Base-by-base conservation (phyloP, 2,797 vertebrate species). In the Okamejei kenojei region DNA sequence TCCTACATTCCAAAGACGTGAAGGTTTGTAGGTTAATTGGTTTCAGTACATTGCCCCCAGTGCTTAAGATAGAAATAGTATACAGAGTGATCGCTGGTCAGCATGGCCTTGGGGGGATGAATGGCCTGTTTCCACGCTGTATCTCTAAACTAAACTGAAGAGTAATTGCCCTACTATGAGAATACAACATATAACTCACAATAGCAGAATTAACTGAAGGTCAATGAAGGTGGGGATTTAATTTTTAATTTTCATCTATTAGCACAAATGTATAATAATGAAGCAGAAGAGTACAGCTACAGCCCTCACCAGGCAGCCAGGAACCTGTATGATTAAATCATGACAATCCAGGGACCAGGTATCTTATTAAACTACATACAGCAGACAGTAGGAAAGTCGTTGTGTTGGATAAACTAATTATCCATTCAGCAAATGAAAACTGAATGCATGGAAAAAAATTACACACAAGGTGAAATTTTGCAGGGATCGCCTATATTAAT, bases 401-500 rank as follows among this genome's bases (percentile, higher is more conserved):
- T 19, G 38, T 65, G 77, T 19, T 32, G 23, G 7, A 65, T 32
- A 54, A 93, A n/a, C 82, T 32, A 54, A 93, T 91, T 54, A 91
- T 54, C n/a, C 32, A 93, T 82, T 65, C 38, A 73, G 35, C 90
- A 91, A 54, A 45, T 54, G 23, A 91, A 91, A 88, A 88, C 19
- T 88, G 65, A 88, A 61, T 88, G 61, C 19, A 65, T 2, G 65
- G 21, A 26, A 68, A 63, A 19, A 86, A 26, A 86, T 32, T 65
- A 65, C 29, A 63, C 17, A 21, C 61, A 68, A 88, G 84, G 15
- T 68, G 7, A 32, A 0, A 17, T 17, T 63, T 61, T 5, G 54
- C 1, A 63, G 26, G 82, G 0, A 13, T 32, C 63, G 26, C 58
- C 5, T 19, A 29, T 15, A n/a, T 84, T 10, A 26, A 7, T 4